Conservation (phyloP, 2,113 vertebrate species). For the Columba janthina region DNA sequence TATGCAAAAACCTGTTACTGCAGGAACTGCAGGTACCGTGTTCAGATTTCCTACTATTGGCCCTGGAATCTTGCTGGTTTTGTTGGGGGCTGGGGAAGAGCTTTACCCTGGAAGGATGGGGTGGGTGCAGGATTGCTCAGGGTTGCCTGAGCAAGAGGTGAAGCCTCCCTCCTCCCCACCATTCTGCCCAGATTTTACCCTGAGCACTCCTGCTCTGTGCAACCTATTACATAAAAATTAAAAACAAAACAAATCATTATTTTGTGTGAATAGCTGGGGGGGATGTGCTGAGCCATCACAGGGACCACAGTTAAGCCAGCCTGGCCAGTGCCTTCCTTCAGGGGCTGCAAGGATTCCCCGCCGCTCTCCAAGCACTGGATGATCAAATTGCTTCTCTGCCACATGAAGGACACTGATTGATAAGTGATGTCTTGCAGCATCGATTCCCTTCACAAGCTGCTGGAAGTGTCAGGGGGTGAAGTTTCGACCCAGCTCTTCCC, state of each 20-base stretch:
- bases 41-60: not conserved
- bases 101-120: not conserved
- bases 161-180: not conserved
- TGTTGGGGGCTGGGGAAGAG: not conserved
- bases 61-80: not conserved
- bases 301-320: not conserved
- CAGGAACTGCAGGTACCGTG: not conserved
- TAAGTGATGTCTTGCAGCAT: not conserved
- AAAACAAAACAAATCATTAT: not conserved
- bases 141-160: not conserved
- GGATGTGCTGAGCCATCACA: fast-evolving
- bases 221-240: not conserved
- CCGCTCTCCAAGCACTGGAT: not conserved
- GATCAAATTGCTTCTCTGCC: not conserved
- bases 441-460: not conserved
- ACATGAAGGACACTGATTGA: not conserved
- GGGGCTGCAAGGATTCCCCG: not conserved
- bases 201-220: not conserved
- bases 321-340: not conserved
- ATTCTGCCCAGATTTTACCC: not conserved
- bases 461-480: not conserved
- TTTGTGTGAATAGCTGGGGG: not conserved
- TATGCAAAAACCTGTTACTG: not conserved
- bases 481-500: not conserved
- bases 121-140: not conserved